Base-by-base conservation (phyloP, 2,113 vertebrate species). In the Hippocampus zosterae region DNA sequence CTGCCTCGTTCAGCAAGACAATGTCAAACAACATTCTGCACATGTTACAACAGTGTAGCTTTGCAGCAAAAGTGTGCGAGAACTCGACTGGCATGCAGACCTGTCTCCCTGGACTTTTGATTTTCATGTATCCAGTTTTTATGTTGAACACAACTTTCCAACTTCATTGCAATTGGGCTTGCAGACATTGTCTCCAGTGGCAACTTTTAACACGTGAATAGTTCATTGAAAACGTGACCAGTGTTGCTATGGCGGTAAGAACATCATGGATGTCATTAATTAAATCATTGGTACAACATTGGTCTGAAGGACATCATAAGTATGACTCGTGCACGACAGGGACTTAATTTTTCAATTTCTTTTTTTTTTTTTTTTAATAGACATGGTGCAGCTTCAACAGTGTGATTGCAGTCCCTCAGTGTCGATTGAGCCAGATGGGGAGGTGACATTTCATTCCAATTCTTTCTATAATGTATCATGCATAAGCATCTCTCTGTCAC, bases 371-470 rank as follows among this genome's bases (percentile, higher is more conserved):
- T 69, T 10, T 44, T 77, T 82, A 16, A 16, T 55, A 98, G 97
- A 96, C 80, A 95, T 97, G 80, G 95, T 87, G n/a, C 94, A 95
- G 68, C 89, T 98, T 69, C 93, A 95, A 77, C 93, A 95, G 69
- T 93, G 93, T 0, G 93, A 97, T 3, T 77, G 87, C 0, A 88
- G 79, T 40, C 90, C 92, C 57, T 88, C 92, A 4, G 82, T 91
- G 0, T 94, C 96, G 67, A 81, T 89, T 0, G 93, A 93, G 1
- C 90, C 89, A 1, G 37, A 72, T 48, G 87, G 84, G 0, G 95
- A 96, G 92, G 94, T 96, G 82, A 92, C 85, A 40, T 19, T 57
- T 25, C 5, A 12, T 55, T 13, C 23, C 19, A 48, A 25, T 25
- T 62, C n/a, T 29, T 52, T 16, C 0, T n/a, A 23, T 44, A 33